A percentile compares a stretch with the other conserved stretches of the same genome.
Conservation (phyloP, 2,888 invertebrate genomes). For the Chymomyza amoena region DNA sequence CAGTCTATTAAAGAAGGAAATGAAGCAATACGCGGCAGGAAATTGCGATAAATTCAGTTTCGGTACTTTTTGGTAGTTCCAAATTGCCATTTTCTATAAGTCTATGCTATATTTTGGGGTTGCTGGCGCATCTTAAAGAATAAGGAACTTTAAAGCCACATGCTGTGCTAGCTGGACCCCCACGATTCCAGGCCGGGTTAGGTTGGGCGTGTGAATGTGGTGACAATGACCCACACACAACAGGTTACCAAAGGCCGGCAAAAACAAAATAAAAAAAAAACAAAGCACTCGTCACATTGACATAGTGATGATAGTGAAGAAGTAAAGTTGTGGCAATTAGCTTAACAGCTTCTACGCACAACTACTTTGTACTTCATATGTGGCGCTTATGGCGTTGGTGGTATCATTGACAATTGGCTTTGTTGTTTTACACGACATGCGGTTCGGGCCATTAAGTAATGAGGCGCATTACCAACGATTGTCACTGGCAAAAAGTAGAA, state of each 20-base stretch:
- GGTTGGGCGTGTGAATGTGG: background rate
- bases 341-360: conserved; percentile 66
- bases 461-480: conserved; percentile 40
- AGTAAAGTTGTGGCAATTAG: conserved; percentile 65
- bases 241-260: conserved; percentile 25
- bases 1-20: conserved; percentile 71
- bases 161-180: conserved; percentile 44
- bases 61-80: conserved; percentile 50
- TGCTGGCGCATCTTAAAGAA: background rate
- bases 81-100: conserved; percentile 46
- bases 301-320: conserved; percentile 58
- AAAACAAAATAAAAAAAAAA: conserved; percentile 32
- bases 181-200: background rate
- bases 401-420: conserved; percentile 51
- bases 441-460: conserved; percentile 73
- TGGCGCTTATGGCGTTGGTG: conserved; percentile 14
- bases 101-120: conserved; percentile 24
- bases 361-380: conserved; percentile 21
- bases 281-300: conserved; percentile 56
- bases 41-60: conserved; percentile 67
- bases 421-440: conserved; percentile 20
- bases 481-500: conserved; percentile 38
- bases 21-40: conserved; percentile 76
- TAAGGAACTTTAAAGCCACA: conserved; percentile 62
- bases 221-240: conserved; percentile 34